Evolutionary conservation across 37 sponge, comb jelly and placozoan genomes (phyloP).

Genomic region (Cliona cf. orientalis): DNA sequence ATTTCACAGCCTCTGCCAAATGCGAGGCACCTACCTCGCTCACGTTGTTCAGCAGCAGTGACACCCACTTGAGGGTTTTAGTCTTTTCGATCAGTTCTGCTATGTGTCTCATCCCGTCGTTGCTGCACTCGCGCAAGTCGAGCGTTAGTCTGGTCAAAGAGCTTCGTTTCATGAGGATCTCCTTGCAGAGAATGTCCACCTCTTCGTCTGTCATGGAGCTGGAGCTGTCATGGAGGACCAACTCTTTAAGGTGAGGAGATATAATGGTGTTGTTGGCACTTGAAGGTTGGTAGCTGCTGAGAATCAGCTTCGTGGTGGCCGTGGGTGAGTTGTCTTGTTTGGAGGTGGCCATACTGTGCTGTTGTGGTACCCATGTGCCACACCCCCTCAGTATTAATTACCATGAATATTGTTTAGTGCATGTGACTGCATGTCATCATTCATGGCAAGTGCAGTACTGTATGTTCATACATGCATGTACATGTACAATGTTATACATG

Average conservation of each 20-base stretch:
- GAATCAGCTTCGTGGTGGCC: slow-evolving; percentile 3
- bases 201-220: slow-evolving; percentile 2
- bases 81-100: slow-evolving; percentile 11
- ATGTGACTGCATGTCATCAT: too few relatives aligned
- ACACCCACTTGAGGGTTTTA: neutral
- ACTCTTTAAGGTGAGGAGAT: neutral
- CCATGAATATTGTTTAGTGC: too few relatives aligned
- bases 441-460: too few relatives aligned
- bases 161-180: neutral
- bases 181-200: neutral
- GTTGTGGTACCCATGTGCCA: too few relatives aligned
- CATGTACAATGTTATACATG: too few relatives aligned
- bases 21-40: slow-evolving; percentile 1
- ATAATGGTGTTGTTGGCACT: neutral
- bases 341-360: too few relatives aligned
- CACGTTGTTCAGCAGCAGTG: slow-evolving; percentile 37
- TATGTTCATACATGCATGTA: too few relatives aligned
- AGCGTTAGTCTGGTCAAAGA: slow-evolving; percentile 21
- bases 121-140: slow-evolving; percentile 43
- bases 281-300: slow-evolving; percentile 7
- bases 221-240: neutral
- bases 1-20: slow-evolving; percentile 9
- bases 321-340: too few relatives aligned
- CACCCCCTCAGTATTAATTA: too few relatives aligned
- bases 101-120: slow-evolving; percentile 13